These are phyloP conservation scores for Stenchaetothrips biformis DNA, from an alignment of 2,888 invertebrate species.

Conservation along the genomic window DNA sequence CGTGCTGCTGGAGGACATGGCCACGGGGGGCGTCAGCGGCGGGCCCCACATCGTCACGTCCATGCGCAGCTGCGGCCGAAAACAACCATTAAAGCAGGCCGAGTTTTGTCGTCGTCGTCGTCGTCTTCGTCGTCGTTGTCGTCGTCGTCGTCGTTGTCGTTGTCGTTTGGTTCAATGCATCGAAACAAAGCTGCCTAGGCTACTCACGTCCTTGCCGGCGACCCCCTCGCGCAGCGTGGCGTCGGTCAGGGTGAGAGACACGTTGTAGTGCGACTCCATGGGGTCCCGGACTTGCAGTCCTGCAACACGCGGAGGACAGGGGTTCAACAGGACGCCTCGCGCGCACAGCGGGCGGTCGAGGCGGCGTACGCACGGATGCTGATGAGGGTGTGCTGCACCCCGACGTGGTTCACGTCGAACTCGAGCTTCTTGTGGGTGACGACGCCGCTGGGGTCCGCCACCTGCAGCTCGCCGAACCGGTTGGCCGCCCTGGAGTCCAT, in stretches of 20 bases:
- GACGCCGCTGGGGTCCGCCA: slow-evolving; percentile 9
- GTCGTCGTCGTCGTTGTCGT: neutral
- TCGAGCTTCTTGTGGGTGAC: slow-evolving; percentile 15
- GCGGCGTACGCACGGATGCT: neutral
- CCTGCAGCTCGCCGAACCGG: slow-evolving; percentile 5
- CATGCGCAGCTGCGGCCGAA: neutral
- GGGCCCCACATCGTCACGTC: slow-evolving; percentile 1
- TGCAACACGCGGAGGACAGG: neutral
- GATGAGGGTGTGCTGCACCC: slow-evolving; percentile 10
- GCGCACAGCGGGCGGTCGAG: neutral
- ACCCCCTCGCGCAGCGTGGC: neutral
- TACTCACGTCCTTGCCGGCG: neutral
- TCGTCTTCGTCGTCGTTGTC: neutral
- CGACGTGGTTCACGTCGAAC: slow-evolving; percentile 14
- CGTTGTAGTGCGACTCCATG: neutral
- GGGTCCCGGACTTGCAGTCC: neutral
- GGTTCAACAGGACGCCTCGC: no score
- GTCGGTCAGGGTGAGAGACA: neutral
- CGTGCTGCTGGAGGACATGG: slow-evolving; percentile 1
- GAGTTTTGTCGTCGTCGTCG: neutral
- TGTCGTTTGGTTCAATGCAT: neutral
- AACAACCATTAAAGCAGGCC: neutral
- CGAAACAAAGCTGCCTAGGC: no score
- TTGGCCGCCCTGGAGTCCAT: slow-evolving; percentile 3
- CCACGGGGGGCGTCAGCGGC: neutral